Base-by-base conservation (phyloP, 2,113 vertebrate genomes). In the Zosterops pallidus region DNA sequence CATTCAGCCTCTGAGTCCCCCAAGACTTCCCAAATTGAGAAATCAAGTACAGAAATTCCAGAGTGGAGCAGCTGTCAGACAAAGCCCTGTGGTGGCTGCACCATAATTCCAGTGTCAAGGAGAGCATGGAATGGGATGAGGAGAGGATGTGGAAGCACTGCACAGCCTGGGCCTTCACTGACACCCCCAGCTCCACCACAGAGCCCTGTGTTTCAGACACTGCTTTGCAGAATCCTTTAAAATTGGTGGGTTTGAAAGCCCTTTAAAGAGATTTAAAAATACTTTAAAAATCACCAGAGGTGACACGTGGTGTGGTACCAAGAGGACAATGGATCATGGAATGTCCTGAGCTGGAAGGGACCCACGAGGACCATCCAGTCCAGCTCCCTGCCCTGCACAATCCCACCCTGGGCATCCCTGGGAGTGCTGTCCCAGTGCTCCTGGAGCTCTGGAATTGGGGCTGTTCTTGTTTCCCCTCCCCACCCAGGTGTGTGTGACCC, bases 401-500 rank as follows among this genome's bases (percentile, higher is more conserved):
- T 42, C 13, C 24, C 46, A 25, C 33, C 24, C 37, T 41, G 39
- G 1, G 23, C 71, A 50, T 7, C 31, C 53, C 62, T 47, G n/a
- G 63, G 5, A 60, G 68, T 0, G 0, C 0, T 47, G 56, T 16
- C 56, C 41, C 5, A 21, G 2, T 0, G 4, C 29, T 53, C 53
- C 62, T 31, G 41, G 70, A 47, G 62, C 24, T 83, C 47, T 31
- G 55, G 41, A 39, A 31, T 1, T 28, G n/a, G 21, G 25, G 63
- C 41, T 62, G 46, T 62, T 50, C 21, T 19, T 33, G 19, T 57
- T 80, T 53, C n/a, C 25, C 21, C 28, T 83, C 29, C 35, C n/a
- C 31, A 23, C 6, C 57, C 35, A 15, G 55, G 7, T 8, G 3
- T 23, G 5, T 29, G 31, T 42, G 83, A 87, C 44, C 39, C 52